A percentile compares a stretch with the other conserved stretches of the same genome.
Evolutionary conservation across 2,797 vertebrate species (phyloP).

Genomic region (Dromococcyx pavoninus): DNA sequence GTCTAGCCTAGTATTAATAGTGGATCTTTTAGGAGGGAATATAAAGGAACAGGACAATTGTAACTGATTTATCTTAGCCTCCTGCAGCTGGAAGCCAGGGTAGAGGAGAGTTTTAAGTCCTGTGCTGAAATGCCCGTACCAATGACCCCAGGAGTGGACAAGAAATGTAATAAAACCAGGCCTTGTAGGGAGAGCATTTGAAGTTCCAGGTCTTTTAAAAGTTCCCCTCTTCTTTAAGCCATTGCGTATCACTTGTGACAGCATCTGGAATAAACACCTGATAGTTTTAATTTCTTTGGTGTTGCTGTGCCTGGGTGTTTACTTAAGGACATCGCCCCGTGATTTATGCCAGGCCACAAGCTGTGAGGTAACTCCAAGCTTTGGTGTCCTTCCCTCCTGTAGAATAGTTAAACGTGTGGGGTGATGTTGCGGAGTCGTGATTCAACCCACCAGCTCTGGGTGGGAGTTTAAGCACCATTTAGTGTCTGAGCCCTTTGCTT

Average conservation of each 20-base stretch:
- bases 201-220: background rate
- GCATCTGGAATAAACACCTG: background rate
- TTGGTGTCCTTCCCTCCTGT: background rate
- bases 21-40: background rate
- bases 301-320: background rate
- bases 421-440: background rate
- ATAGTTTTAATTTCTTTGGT: background rate
- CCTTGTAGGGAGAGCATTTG: background rate
- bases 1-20: background rate
- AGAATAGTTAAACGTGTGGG: background rate
- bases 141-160: background rate
- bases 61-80: background rate
- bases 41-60: background rate
- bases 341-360: background rate
- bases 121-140: background rate
- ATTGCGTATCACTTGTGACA: background rate
- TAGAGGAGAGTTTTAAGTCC: background rate
- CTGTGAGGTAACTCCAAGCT: background rate
- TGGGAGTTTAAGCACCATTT: conserved; percentile 4
- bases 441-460: conserved; percentile 6
- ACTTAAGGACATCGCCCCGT: background rate
- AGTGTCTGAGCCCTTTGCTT: background rate
- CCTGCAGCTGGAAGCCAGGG: background rate
- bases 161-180: background rate
- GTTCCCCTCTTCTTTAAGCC: background rate